Evolutionary conservation across 2,797 vertebrate genomes (phyloP), one percentile per base, ranked within the genome.

Genomic region (Bufotes viridis): DNA sequence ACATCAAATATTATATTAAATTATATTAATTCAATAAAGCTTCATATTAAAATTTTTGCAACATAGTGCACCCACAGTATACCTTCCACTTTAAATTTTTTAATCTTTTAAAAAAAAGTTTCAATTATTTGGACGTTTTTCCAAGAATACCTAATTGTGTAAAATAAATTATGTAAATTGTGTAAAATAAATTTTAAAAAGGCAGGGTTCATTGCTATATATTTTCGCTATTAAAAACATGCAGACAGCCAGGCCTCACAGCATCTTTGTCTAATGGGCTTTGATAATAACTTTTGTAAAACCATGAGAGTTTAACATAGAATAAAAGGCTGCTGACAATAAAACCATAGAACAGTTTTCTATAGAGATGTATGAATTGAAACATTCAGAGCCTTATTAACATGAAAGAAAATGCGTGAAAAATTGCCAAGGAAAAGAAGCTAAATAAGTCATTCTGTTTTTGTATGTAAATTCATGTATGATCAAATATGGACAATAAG

Each of bases 351-450:
- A 79, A 58, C n/a, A 12, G 42, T 86, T 86, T 29, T 87, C 78
- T 81, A 61, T 81, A 58, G 78, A 74, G 78, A 87, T 81, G 78
- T 42, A 24, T 87, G 65, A 87, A 87, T 81, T 60, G 67, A 72
- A 78, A 70, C 55, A 60, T 70, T 74, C 63, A 87, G 58, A 72
- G 78, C 6, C 55, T 81, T 87, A 87, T 81, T 81, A 81, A 51
- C 65, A 87, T 60, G 22, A 22, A 61, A 72, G 78, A 86, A 81
- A 87, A 87, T 81, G 65, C 67, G 29, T 81, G 78, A 72, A 81
- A 72, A 78, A 85, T 85, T 78, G 84, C 58, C 42, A 63, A 51
- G 75, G 61, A 85, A 85, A 78, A 76, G 26, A 65, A 78, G 74
- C 76, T 51, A 85, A 65, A 85, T 29, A 78, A 34, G 74, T 76